Percentiles rank a stretch among this genome's conserved stretches.
Evolutionary conservation across 2,113 vertebrate species (phyloP).

Genomic region (Menura novaehollandiae): DNA sequence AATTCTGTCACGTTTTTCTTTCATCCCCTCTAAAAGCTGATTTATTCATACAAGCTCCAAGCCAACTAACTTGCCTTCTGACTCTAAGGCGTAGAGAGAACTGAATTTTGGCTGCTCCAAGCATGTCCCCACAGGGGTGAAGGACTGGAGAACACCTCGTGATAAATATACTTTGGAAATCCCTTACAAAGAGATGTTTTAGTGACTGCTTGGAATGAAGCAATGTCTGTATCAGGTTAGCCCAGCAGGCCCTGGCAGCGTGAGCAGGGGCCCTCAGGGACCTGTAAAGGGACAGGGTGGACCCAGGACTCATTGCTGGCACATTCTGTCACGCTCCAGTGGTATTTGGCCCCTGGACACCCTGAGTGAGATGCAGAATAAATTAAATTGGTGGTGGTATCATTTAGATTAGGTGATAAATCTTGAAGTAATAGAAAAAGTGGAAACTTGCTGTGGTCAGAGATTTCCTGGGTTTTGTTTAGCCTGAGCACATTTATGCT

Average conservation of each 20-base stretch:
- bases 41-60: background rate
- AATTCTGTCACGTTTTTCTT: slow-evolving; percentile 8
- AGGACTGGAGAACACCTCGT: slow-evolving; percentile 14
- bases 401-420: background rate
- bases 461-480: background rate
- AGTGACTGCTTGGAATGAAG: slow-evolving; percentile 16
- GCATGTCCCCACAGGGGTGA: background rate
- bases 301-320: background rate
- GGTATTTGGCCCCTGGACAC: background rate
- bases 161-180: slow-evolving; percentile 33
- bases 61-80: background rate
- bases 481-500: background rate
- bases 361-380: background rate
- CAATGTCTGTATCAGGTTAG: slow-evolving; percentile 34
- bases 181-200: slow-evolving; percentile 45
- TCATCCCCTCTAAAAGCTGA: background rate
- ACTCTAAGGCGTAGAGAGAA: background rate
- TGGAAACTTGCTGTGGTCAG: background rate
- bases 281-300: background rate
- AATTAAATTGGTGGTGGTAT: background rate
- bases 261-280: background rate
- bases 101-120: background rate
- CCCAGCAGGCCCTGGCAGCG: background rate
- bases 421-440: background rate
- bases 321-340: slow-evolving; percentile 1